A percentile compares a stretch with the other conserved stretches of the same genome.
Conservation (phyloP, 2,797 vertebrate species). For the Xiphophorus birchmanni region DNA sequence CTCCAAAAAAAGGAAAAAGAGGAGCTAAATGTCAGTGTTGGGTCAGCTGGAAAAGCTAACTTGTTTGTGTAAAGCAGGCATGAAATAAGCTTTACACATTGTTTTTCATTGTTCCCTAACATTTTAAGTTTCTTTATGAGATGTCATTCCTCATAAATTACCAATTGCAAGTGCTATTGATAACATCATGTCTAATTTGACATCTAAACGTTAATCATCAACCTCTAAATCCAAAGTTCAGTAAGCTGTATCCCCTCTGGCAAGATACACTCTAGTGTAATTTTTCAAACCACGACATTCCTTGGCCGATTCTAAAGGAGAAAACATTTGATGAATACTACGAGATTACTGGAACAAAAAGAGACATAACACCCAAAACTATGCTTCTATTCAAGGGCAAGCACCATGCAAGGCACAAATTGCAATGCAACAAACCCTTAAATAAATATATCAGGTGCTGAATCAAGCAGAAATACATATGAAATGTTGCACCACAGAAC, state of each 20-base stretch:
- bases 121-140: not conserved
- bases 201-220: conserved; percentile 59
- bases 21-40: not conserved
- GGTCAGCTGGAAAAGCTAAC: not conserved
- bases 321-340: not conserved
- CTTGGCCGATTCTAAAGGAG: not conserved
- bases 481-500: not conserved
- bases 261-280: not conserved
- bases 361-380: not conserved
- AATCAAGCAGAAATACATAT: not conserved
- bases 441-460: not conserved
- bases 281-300: conserved; percentile 2
- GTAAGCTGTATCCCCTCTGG: conserved; percentile 27
- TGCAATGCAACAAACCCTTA: not conserved
- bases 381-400: not conserved
- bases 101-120: not conserved
- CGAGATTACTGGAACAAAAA: not conserved
- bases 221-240: conserved; percentile 65
- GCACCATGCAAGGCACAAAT: not conserved
- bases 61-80: not conserved
- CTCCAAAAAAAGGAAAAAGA: not conserved
- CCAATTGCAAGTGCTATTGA: not conserved
- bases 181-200: conserved; percentile 4
- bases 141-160: not conserved
- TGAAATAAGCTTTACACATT: not conserved